phyloP scores from a whole-genome alignment of 2,888 invertebrate species.

The Zaprionus obscuricornis region DNA sequence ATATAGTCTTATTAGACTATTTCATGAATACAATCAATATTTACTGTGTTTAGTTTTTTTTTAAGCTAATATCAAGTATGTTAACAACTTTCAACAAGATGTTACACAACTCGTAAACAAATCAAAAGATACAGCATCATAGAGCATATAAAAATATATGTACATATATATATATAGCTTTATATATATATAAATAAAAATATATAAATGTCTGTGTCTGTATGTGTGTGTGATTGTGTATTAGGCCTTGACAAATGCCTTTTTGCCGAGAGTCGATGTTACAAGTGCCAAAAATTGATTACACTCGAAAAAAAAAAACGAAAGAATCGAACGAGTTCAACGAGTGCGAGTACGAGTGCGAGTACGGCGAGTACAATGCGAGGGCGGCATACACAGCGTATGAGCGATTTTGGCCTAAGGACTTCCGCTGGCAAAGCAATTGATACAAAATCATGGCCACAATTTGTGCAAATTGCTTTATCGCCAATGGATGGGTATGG shows the following conservation, averaged over 20 bases:
- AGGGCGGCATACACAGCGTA: slow-evolving; percentile 42
- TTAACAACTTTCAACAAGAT: no score
- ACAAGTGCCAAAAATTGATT: slow-evolving; percentile 55
- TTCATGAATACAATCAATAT: no score
- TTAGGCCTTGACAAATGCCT: slow-evolving; percentile 9
- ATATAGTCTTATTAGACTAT: no score
- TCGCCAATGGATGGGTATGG: slow-evolving; percentile 4
- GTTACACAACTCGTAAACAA: not conserved
- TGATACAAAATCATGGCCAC: slow-evolving; percentile 73
- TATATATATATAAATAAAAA: not conserved
- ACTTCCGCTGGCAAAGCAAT: slow-evolving; percentile 54
- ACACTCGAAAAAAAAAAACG: no score
- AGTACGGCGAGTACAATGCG: no score
- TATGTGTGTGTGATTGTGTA: slow-evolving; percentile 27
- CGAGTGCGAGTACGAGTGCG: no score
- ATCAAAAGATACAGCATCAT: not conserved
- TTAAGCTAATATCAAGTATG: no score
- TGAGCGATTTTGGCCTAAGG: slow-evolving; percentile 52
- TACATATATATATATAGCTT: not conserved
- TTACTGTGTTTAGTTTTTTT: no score
- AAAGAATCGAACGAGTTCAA: slow-evolving; percentile 8
- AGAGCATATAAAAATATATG: not conserved
- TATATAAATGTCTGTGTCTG: slow-evolving; percentile 33
- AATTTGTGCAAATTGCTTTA: slow-evolving; percentile 69
- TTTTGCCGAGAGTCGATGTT: slow-evolving; percentile 20